Evolutionary conservation across 1,140 invertebrate species (phyloP).

Genomic region (Notospermus geniculatus): DNA sequence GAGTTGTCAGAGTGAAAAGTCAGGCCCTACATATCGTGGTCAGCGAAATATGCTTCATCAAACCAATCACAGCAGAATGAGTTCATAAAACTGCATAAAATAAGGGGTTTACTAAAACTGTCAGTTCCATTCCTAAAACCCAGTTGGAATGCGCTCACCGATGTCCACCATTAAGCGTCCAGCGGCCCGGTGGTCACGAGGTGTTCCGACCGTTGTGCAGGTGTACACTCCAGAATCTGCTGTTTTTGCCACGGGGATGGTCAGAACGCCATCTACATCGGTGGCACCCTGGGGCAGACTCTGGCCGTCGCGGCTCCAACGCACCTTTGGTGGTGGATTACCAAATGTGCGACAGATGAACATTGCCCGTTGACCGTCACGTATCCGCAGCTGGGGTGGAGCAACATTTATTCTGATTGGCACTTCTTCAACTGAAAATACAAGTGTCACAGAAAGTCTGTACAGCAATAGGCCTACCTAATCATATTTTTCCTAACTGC

Average conservation of each 20-base stretch:
- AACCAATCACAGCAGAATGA: too few relatives aligned
- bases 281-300: constrained; percentile 22
- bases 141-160: background rate
- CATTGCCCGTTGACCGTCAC: background rate
- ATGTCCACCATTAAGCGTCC: constrained; percentile 29
- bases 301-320: constrained; percentile 9
- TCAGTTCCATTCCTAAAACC: too few relatives aligned
- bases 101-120: too few relatives aligned
- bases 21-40: too few relatives aligned
- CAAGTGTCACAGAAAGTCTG: too few relatives aligned
- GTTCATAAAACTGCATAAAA: too few relatives aligned
- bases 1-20: too few relatives aligned
- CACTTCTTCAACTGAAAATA: too few relatives aligned
- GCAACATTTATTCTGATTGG: too few relatives aligned
- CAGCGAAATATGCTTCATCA: too few relatives aligned
- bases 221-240: constrained; percentile 38
- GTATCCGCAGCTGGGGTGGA: background rate
- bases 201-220: constrained; percentile 23
- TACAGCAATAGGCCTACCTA: too few relatives aligned
- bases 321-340: constrained; percentile 5
- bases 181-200: constrained; percentile 19
- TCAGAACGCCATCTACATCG: constrained; percentile 27
- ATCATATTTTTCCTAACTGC: too few relatives aligned
- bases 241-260: constrained; percentile 22
- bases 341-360: background rate